Evolutionary conservation across 2,113 vertebrate genomes (phyloP), one percentile per base, ranked within the genome.

Genomic region (Plestiodon gilberti): DNA sequence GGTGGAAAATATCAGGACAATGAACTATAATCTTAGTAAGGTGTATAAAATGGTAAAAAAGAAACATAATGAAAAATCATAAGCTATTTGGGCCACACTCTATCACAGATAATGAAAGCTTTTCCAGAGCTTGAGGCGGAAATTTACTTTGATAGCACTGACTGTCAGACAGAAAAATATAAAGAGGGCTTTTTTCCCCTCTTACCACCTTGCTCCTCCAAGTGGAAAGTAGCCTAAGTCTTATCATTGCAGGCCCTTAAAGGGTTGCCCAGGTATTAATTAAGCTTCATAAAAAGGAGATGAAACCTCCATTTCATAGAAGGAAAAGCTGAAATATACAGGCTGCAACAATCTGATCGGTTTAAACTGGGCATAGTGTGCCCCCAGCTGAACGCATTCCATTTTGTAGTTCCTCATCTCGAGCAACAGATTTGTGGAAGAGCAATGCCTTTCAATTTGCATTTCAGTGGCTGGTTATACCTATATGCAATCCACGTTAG

Each of bases 21-120:
- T 0, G 23, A 71, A 20, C 48, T 1, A 0, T 33, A 88, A 62
- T 65, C 33, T 8, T 13, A 2, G 73, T 64, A 77, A 86, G 81
- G 48, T 81, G 67, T 81, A 81, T 33, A 43, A 83, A 88, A 91
- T 33, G 38, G 59, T 35, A 40, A 52, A 40, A 55, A 83, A 84
- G 14, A 28, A 18, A 28, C 43, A 14, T 17, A 78, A 78, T 77
- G 61, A 87, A 92, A 81, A 64, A 25, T 33, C 33, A 65, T 40
- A 57, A 76, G 64, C 18, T 6, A 84, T 81, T 70, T 48, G 30
- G 73, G 81, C 38, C 59, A 52, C 73, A 70, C 71, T 81, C 43
- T 43, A 85, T 78, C 84, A 11, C 48, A 86, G 84, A 78, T 92
- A 93, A 85, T 0, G 57, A 52, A 88, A 70, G 43, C 77, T 81